A percentile compares a stretch with the other conserved stretches of the same genome.
phyloP scores from a whole-genome alignment of 2,888 invertebrate species.

The Pegoplata infirma region DNA sequence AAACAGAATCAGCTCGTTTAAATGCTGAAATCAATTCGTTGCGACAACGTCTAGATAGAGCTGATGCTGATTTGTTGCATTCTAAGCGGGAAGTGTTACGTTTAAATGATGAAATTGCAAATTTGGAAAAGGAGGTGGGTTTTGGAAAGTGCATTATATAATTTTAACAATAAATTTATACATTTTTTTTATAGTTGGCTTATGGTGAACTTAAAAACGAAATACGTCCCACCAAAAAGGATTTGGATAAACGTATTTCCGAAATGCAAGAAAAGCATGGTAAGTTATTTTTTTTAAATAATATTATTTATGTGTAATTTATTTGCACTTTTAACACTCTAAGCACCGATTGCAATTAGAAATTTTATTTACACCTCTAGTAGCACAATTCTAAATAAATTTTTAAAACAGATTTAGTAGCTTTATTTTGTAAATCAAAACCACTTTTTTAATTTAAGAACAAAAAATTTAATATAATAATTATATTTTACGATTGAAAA shows the following conservation, averaged over 20 bases:
- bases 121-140: constrained; percentile 88
- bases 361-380: no score
- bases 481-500: no score
- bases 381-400: no score
- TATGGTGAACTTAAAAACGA: constrained; percentile 81
- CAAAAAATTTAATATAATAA: no score
- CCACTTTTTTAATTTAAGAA: no score
- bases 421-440: no score
- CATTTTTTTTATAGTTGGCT: constrained; percentile 78
- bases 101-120: constrained; percentile 87
- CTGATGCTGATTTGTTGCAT: constrained; percentile 89
- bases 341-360: background rate
- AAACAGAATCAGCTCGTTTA: constrained; percentile 86
- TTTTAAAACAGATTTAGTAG: no score
- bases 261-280: constrained; percentile 92
- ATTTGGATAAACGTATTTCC: constrained; percentile 85
- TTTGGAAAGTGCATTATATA: no score
- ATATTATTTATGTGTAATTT: background rate
- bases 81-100: constrained; percentile 89
- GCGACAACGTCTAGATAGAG: constrained; percentile 85
- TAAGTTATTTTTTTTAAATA: constrained; percentile 78
- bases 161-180: no score
- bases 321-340: constrained; percentile 1
- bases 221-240: constrained; percentile 83
- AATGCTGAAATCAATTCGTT: constrained; percentile 87